Percentiles rank a stretch among this genome's conserved stretches.
Conservation (phyloP, 2,797 vertebrate genomes). For the Poeciliopsis paucimaculata region DNA sequence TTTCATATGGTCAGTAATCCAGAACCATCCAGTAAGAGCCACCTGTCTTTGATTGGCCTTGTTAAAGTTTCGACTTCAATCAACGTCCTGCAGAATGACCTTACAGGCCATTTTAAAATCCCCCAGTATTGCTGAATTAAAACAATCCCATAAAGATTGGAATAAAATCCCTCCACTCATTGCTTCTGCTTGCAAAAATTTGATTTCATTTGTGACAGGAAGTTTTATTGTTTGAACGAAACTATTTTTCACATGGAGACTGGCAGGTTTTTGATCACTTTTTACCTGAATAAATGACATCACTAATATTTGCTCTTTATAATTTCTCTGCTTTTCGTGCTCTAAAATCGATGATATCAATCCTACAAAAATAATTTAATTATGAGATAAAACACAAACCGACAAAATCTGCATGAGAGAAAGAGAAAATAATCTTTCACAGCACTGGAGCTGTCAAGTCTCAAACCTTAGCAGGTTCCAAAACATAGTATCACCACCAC, state of each 20-base stretch:
- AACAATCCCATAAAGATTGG: not conserved
- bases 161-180: not conserved
- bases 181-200: not conserved
- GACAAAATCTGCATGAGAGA: not conserved
- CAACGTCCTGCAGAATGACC: not conserved
- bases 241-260: too few species aligned
- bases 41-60: not conserved
- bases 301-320: not conserved
- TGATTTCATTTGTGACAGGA: not conserved
- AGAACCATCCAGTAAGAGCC: not conserved
- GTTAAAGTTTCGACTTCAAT: not conserved
- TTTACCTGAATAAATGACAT: not conserved
- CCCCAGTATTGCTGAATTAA: not conserved
- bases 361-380: not conserved
- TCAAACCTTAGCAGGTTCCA: not conserved
- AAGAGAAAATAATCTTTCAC: not conserved
- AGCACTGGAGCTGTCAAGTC: not conserved
- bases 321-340: not conserved
- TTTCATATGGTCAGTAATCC: not conserved
- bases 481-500: not conserved
- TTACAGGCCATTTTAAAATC: not conserved
- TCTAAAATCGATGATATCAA: not conserved
- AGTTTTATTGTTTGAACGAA: not conserved
- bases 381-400: not conserved
- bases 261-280: not conserved